Percentiles rank a stretch among this genome's conserved stretches.
These are phyloP conservation scores for Pelobates fuscus DNA, from an alignment of 2,113 vertebrate genomes.

Conservation along the genomic window DNA sequence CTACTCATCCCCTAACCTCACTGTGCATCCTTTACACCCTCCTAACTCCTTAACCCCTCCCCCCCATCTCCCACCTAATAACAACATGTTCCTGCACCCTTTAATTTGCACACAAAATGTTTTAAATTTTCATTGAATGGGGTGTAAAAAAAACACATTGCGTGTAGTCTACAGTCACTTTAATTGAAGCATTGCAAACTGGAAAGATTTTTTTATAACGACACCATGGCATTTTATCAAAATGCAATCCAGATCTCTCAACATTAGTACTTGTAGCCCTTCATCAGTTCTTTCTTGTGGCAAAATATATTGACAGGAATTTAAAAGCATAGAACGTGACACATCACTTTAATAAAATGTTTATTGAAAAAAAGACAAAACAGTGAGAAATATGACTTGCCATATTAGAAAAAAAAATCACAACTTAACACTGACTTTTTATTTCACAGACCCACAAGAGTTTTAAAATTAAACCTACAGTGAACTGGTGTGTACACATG, in stretches of 20 bases:
- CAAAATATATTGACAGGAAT: constrained; percentile 37
- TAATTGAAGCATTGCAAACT: no score
- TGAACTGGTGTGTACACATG: no score
- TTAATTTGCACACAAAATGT: no score
- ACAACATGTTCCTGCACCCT: no score
- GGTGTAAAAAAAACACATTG: no score
- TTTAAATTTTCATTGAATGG: no score
- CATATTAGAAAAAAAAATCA: constrained; percentile 1
- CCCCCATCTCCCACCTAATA: no score
- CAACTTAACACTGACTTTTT: not conserved
- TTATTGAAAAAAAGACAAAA: constrained; percentile 22
- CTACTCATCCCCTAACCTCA: no score
- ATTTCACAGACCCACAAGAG: not conserved
- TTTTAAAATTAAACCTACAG: not conserved
- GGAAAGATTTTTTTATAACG: not conserved
- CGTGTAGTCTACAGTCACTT: no score
- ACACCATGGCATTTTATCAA: constrained; percentile 22
- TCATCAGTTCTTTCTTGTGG: constrained; percentile 38
- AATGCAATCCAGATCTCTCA: constrained; percentile 27
- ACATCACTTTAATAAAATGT: constrained; percentile 3
- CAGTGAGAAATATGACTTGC: not conserved
- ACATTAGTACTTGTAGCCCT: constrained; percentile 14
- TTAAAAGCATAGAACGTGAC: not conserved
- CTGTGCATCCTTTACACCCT: no score
- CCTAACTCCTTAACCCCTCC: no score